Evolutionary conservation across 2,888 invertebrate genomes (phyloP).

Genomic region (Sussaba pulchella): DNA sequence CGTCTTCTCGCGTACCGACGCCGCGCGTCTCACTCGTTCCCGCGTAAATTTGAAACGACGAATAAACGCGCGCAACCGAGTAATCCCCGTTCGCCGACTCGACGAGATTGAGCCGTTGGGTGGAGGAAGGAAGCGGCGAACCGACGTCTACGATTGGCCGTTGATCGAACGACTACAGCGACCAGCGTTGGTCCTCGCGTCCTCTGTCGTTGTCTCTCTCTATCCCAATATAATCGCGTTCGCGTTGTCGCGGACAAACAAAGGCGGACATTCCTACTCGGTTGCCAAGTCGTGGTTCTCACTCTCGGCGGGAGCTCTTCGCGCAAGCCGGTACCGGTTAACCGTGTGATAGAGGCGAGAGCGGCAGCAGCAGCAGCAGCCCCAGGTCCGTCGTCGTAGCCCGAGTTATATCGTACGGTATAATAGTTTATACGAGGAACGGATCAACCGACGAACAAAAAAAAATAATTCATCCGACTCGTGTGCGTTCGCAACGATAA

Average conservation of each 20-base stretch:
- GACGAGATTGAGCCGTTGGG: no score
- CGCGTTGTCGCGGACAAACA: not conserved
- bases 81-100: no score
- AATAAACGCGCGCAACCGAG: not conserved
- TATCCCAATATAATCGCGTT: not conserved
- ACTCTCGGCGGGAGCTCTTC: slow-evolving; percentile 20
- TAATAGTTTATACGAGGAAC: slow-evolving; percentile 15
- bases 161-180: not conserved
- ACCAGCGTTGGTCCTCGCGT: not conserved
- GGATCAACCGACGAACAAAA: slow-evolving; percentile 37
- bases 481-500: slow-evolving; percentile 10
- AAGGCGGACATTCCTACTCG: not conserved
- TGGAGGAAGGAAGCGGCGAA: slow-evolving; percentile 15
- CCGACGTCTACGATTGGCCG: not conserved
- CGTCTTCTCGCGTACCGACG: no score
- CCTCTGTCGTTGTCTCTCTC: not conserved
- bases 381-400: slow-evolving; percentile 45
- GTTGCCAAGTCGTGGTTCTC: slow-evolving; percentile 7
- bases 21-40: no score
- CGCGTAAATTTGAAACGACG: slow-evolving; percentile 4
- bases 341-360: slow-evolving; percentile 41
- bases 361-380: slow-evolving; percentile 20
- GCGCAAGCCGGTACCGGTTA: slow-evolving; percentile 52
- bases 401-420: slow-evolving; percentile 28
- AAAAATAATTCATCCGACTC: slow-evolving; percentile 8